These are phyloP conservation scores for Oligia strigilis DNA, from an alignment of 2,888 invertebrate genomes.

Conservation along the genomic window DNA sequence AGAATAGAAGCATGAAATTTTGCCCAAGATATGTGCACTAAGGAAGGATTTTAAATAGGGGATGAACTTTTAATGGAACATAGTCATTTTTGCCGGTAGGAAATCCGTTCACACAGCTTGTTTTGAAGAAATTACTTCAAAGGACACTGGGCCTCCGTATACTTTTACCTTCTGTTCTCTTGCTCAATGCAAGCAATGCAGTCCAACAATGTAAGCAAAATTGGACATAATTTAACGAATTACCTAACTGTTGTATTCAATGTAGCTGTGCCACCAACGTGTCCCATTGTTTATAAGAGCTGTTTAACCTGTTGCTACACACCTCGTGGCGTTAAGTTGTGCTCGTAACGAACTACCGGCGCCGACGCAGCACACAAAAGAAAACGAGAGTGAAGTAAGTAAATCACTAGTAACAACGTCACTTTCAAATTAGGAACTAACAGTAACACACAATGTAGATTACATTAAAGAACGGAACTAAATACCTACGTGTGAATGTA, in stretches of 20 bases:
- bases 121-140: background rate
- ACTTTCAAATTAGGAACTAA: constrained; percentile 47
- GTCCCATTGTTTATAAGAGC: constrained; percentile 42
- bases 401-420: constrained; percentile 34
- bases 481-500: constrained; percentile 25
- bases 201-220: background rate
- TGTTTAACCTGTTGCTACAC: constrained; percentile 44
- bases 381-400: constrained; percentile 47
- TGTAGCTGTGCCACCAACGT: constrained; percentile 30
- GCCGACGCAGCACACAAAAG: constrained; percentile 28
- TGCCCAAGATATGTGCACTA: background rate
- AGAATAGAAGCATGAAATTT: background rate
- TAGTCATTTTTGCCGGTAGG: background rate
- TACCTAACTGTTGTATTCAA: constrained; percentile 23
- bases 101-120: background rate
- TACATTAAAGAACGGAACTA: constrained; percentile 22
- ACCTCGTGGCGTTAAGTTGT: constrained; percentile 28
- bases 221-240: constrained; percentile 8
- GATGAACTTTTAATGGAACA: too few species aligned
- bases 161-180: background rate
- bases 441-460: constrained; percentile 5
- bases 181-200: background rate
- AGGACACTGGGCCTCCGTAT: background rate
- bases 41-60: background rate
- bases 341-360: constrained; percentile 20